Conservation (phyloP, 2,113 vertebrate genomes). For the Psophia crepitans region DNA sequence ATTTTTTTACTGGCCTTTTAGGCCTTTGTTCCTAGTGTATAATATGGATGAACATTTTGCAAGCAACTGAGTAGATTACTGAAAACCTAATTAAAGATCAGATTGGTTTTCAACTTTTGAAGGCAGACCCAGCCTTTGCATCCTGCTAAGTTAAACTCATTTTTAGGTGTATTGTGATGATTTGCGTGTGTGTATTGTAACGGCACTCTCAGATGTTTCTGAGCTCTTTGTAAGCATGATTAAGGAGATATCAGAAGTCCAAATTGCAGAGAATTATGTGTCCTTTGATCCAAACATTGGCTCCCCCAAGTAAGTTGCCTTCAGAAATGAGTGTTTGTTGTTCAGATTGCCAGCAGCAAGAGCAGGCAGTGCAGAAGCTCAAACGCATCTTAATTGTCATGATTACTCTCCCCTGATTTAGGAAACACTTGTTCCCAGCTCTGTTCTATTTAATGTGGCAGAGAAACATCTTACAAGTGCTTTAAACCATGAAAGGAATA, state of each 20-base stretch:
- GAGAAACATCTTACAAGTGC: neutral
- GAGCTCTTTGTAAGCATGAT: neutral
- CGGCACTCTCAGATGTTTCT: neutral
- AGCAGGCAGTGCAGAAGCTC: conserved; percentile 39
- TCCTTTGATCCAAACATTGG: conserved; percentile 49
- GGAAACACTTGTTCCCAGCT: neutral
- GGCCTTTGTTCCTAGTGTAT: neutral
- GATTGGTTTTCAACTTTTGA: too few species aligned
- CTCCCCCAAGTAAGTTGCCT: neutral
- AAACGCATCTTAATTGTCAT: conserved; percentile 58
- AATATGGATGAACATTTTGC: neutral
- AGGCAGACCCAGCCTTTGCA: neutral
- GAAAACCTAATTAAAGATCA: neutral
- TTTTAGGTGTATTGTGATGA: neutral
- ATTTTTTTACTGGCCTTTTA: neutral
- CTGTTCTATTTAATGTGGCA: neutral
- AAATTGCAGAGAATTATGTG: conserved; percentile 10
- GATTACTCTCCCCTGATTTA: neutral
- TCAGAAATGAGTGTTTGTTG: conserved; percentile 8
- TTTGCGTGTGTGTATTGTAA: neutral
- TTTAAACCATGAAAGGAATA: neutral
- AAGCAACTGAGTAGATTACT: neutral
- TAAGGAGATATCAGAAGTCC: neutral
- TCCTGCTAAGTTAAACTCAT: neutral
- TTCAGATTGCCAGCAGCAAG: conserved; percentile 17